These are phyloP conservation scores for Limnephilus lunatus DNA, from an alignment of 2,888 invertebrate genomes.

Conservation along the genomic window DNA sequence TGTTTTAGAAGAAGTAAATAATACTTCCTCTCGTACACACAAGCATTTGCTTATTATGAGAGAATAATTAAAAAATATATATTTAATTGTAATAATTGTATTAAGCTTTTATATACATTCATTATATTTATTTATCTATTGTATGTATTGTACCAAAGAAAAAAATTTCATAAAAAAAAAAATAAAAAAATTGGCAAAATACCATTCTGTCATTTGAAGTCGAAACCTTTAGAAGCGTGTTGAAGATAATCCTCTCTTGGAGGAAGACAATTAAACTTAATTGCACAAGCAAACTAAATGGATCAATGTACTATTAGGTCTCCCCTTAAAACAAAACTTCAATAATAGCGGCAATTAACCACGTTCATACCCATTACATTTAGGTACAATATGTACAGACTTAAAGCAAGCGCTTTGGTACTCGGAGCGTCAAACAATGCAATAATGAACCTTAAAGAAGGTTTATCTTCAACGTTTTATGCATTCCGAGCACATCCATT, in stretches of 20 bases:
- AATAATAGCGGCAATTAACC: slow-evolving; percentile 24
- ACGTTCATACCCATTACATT: not conserved
- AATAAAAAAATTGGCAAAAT: too few species aligned
- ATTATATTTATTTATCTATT: too few species aligned
- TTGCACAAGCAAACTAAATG: slow-evolving; percentile 46
- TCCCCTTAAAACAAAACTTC: slow-evolving; percentile 8
- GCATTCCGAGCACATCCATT: not conserved
- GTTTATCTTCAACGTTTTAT: not conserved
- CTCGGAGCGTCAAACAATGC: not conserved
- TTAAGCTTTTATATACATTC: too few species aligned
- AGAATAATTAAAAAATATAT: too few species aligned
- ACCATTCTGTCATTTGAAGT: not conserved
- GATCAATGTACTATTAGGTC: slow-evolving; percentile 41
- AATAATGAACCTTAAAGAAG: not conserved
- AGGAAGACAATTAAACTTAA: slow-evolving; percentile 49
- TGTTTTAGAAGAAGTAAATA: too few species aligned
- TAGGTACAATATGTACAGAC: not conserved
- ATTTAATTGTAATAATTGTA: too few species aligned
- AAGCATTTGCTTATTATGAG: too few species aligned
- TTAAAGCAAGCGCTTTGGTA: not conserved
- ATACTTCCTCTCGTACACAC: too few species aligned
- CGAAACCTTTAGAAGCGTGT: not conserved
- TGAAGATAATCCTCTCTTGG: not conserved
- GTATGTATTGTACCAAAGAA: too few species aligned
- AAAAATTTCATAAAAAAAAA: too few species aligned